Base-by-base conservation (phyloP, 2,113 vertebrate genomes). In the Chlorodrepanis virens region DNA sequence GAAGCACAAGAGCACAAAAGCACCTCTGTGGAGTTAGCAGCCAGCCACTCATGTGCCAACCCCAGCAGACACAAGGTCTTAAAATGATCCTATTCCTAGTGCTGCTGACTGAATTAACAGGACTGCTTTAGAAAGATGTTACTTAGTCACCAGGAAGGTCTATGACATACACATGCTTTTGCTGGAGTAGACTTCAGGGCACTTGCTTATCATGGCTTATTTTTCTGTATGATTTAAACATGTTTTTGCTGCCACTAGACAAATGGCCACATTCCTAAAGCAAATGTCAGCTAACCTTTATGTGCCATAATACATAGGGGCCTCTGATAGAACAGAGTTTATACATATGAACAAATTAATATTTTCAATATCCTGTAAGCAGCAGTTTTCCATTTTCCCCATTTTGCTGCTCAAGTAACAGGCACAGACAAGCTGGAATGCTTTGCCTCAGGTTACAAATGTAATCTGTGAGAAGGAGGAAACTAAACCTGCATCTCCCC, bases 1-100 rank as follows among this genome's bases (percentile, higher is more conserved):
- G 86, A 89, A 84, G 80, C 87, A 95, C 71, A 76, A 42, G 96
- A 95, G 94, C 84, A 98, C 97, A 97, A 97, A 97, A 98, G 96
- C 91, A 94, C 95, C 97, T 97, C 94, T 97, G 97, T 97, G 93
- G 91, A 17, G 47, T 69, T 65, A 88, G 85, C 95, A 91, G 90
- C 72, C 70, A 92, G 84, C 44, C 78, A n/a, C 87, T 96, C 88
- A 37, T 85, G 78, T 89, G 91, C 95, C 95, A 96, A 28, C 54
- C 90, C 79, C 82, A 70, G 95, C 76, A 97, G 86, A 77, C 33
- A 9, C 18, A 7, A 93, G 96, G 93, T 81, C 93, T 83, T 94
- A 89, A 74, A 94, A 74, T 74, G 95, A 96, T 93, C 91, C 89
- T 96, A 92, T 70, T 86, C 97, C 42, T 12, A 15, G 45, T 83